Conservation (phyloP, 92 coral and sea anemone genomes). For the Parazoanthus darwini region DNA sequence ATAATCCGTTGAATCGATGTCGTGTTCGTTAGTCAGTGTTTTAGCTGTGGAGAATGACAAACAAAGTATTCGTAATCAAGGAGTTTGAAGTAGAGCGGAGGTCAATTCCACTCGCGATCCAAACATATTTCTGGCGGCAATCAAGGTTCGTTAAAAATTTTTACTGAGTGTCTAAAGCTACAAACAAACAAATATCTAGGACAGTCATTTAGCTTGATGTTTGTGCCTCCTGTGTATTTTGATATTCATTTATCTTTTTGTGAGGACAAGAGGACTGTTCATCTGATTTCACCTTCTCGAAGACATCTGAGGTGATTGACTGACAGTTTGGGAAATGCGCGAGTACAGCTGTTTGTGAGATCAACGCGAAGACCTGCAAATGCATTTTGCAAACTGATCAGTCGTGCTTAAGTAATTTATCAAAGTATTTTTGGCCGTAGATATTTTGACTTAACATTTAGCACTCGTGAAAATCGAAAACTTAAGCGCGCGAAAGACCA, state of each 20-base stretch:
- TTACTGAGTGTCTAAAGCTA: neutral
- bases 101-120: constrained; percentile 91
- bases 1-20: neutral
- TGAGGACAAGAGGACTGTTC: neutral
- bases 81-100: constrained; percentile 92
- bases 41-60: constrained; percentile 48
- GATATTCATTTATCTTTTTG: neutral
- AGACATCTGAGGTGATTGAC: neutral
- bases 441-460: neutral
- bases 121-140: constrained; percentile 98
- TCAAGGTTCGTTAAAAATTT: constrained; percentile 71
- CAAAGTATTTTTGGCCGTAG: neutral
- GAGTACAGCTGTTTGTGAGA: neutral
- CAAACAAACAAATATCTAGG: neutral
- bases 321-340: neutral
- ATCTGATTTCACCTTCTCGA: no score
- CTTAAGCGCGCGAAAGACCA: neutral
- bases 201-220: neutral
- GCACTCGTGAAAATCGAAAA: neutral
- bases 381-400: neutral
- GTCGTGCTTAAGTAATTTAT: neutral
- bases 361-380: neutral
- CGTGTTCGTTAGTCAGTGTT: neutral
- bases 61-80: constrained; percentile 78
- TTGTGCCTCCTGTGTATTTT: no score